Percentiles rank a stretch among this genome's conserved stretches.
These are phyloP conservation scores for Vanacampus margaritifer DNA, from an alignment of 2,113 vertebrate species.

Conservation along the genomic window DNA sequence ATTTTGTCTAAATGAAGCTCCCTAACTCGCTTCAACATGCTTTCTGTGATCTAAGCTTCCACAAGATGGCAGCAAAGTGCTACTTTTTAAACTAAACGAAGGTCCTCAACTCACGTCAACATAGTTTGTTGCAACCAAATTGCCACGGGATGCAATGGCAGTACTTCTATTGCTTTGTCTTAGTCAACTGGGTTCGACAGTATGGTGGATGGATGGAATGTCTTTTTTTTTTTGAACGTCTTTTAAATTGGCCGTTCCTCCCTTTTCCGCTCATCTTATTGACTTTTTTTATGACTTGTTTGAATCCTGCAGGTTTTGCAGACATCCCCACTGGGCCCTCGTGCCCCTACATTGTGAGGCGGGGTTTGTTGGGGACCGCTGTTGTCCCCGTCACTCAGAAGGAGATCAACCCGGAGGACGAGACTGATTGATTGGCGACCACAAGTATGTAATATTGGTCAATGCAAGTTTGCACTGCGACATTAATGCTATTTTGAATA, in stretches of 20 bases:
- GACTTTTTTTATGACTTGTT: neutral
- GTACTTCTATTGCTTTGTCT: neutral
- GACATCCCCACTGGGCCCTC: slow-evolving; percentile 76
- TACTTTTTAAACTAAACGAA: neutral
- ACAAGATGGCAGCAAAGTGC: too few species aligned
- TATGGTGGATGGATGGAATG: too few species aligned
- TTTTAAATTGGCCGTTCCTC: neutral
- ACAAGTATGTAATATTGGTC: neutral
- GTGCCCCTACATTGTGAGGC: slow-evolving; percentile 78
- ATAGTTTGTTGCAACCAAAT: neutral
- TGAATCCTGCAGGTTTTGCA: slow-evolving; percentile 70
- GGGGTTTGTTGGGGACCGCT: slow-evolving; percentile 73
- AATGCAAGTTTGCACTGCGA: too few species aligned
- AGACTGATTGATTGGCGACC: slow-evolving; percentile 48
- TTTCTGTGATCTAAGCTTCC: too few species aligned
- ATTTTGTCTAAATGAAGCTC: too few species aligned
- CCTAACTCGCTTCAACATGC: too few species aligned
- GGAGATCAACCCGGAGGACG: slow-evolving; percentile 32
- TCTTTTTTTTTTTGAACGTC: too few species aligned
- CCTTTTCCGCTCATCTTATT: neutral
- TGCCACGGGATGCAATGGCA: neutral
- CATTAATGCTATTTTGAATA: too few species aligned
- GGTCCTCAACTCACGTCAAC: neutral
- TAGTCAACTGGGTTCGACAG: too few species aligned
- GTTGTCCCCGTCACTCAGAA: slow-evolving; percentile 49